These are phyloP conservation scores for Sycophila sp. DNA, from an alignment of 1,140 invertebrate genomes.

Conservation along the genomic window DNA sequence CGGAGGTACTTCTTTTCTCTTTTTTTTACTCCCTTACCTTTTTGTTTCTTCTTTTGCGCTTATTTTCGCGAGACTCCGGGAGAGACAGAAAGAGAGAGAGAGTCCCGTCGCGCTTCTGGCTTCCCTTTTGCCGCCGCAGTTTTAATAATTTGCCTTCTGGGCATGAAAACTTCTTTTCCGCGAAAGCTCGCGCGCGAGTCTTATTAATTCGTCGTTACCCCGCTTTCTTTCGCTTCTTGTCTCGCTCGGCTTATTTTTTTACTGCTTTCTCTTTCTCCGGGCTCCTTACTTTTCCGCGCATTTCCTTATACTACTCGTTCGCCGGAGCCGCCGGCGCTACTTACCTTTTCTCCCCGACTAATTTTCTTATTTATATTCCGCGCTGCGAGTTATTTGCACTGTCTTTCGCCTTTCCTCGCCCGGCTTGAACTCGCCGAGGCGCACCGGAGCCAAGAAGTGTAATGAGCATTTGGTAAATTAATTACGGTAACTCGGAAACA, in stretches of 20 bases:
- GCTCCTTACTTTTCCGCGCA: background rate
- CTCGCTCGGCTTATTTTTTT: constrained; percentile 10
- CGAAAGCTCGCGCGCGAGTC: background rate
- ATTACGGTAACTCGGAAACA: constrained; percentile 7
- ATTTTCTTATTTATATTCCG: constrained; percentile 37
- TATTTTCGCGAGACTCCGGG: no score
- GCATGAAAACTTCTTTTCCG: constrained; percentile 40
- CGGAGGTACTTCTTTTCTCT: background rate
- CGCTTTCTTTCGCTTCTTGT: constrained; percentile 7
- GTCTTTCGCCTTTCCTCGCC: background rate
- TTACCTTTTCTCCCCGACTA: constrained; percentile 1
- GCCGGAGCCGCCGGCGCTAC: no score
- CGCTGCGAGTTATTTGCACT: constrained; percentile 41
- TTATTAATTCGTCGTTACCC: constrained; percentile 37
- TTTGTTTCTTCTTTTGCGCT: no score
- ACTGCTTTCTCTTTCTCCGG: background rate
- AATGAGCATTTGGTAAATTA: constrained; percentile 35
- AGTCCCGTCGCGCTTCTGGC: no score
- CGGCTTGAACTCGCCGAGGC: background rate
- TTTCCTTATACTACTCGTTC: no score
- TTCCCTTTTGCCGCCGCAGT: background rate
- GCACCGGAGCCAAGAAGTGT: no score
- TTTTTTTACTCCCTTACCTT: background rate
- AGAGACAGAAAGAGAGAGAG: no score
- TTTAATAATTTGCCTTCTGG: constrained; percentile 39